phyloP scores from a whole-genome alignment of 2,888 invertebrate genomes.

The Euspilapteryx auroguttella region DNA sequence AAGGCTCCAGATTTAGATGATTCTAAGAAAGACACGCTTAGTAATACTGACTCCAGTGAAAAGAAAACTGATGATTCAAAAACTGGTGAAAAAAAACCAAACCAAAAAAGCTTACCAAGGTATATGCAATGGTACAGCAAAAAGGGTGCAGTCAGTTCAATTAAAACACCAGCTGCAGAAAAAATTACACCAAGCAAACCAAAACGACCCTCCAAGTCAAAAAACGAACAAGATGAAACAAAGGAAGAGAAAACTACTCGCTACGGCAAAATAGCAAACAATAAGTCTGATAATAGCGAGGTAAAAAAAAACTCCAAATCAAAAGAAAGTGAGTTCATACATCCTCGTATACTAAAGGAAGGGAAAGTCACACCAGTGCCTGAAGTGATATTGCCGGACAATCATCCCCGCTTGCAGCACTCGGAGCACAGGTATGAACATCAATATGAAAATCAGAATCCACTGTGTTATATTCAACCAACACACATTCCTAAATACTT shows the following conservation, averaged over 20 bases:
- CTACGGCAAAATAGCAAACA: constrained; percentile 44
- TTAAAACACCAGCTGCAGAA: constrained; percentile 35
- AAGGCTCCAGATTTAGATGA: no score
- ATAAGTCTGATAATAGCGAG: constrained; percentile 36
- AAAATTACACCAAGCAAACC: constrained; percentile 48
- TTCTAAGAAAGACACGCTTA: constrained; percentile 24
- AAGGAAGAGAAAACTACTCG: constrained; percentile 25
- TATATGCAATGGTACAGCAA: constrained; percentile 83
- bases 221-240: constrained; percentile 25
- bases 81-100: constrained; percentile 23
- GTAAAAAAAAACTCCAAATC: constrained; percentile 59
- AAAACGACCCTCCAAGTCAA: constrained; percentile 38
- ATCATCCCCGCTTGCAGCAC: constrained; percentile 74
- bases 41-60: constrained; percentile 28
- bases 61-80: constrained; percentile 23
- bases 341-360: constrained; percentile 46
- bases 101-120: constrained; percentile 60
- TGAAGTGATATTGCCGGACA: constrained; percentile 43
- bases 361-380: constrained; percentile 51
- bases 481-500: constrained; percentile 66
- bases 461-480: constrained; percentile 55
- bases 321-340: constrained; percentile 58
- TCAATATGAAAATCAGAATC: constrained; percentile 57
- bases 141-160: constrained; percentile 37
- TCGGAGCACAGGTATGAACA: constrained; percentile 77